Evolutionary conservation across 2,113 vertebrate genomes (phyloP).

Genomic region (Morone saxatilis): DNA sequence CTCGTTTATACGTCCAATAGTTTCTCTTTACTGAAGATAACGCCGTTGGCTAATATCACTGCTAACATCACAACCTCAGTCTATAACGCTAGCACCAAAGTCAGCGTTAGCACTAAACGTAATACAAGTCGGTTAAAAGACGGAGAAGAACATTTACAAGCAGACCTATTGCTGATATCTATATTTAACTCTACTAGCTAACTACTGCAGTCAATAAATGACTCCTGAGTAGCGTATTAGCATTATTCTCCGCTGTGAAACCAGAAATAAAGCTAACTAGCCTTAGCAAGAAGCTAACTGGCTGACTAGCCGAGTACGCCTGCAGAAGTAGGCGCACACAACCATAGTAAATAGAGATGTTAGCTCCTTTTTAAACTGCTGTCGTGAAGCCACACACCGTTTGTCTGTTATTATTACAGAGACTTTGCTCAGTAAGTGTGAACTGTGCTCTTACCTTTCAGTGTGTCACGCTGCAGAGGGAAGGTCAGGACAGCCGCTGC

Average conservation of each 20-base stretch:
- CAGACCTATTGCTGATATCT: rapidly evolving
- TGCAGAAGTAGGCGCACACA: neutral
- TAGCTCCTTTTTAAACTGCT: neutral
- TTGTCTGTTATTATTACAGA: no score
- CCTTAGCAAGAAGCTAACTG: constrained; percentile 49
- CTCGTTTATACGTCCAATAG: neutral
- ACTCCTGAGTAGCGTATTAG: neutral
- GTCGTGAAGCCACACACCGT: rapidly evolving
- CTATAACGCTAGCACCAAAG: no score
- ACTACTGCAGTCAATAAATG: neutral
- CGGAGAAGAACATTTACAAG: neutral
- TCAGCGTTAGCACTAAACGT: neutral
- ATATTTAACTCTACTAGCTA: neutral
- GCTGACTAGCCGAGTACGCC: neutral
- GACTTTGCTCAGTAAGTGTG: rapidly evolving
- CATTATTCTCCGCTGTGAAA: neutral
- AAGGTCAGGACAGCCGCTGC: constrained; percentile 68
- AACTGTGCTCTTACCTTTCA: constrained; percentile 37
- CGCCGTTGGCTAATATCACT: neutral
- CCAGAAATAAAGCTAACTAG: neutral
- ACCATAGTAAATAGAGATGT: rapidly evolving
- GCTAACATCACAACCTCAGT: neutral
- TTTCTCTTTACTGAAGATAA: neutral
- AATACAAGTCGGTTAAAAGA: neutral
- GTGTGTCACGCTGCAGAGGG: constrained; percentile 29